Conservation (phyloP, 2,113 vertebrate genomes). For the Tyto alba region DNA sequence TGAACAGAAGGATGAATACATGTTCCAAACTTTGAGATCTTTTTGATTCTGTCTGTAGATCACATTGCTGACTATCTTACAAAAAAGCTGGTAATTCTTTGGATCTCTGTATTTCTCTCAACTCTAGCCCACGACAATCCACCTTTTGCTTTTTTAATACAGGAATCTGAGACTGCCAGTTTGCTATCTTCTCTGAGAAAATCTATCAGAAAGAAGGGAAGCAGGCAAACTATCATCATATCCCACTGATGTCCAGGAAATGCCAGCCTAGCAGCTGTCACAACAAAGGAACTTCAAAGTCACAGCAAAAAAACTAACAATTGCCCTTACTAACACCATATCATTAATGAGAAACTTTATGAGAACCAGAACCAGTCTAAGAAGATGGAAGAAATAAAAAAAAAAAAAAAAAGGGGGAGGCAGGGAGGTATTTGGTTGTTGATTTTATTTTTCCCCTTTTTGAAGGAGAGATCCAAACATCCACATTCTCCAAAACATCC, state of each 20-base stretch:
- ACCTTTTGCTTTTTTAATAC: conserved; percentile 31
- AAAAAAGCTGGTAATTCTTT: conserved; percentile 29
- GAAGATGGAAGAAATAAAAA: background rate
- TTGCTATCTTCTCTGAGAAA: conserved; percentile 47
- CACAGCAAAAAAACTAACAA: conserved; percentile 49
- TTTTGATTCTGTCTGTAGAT: background rate
- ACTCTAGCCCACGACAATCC: background rate
- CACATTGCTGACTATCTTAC: background rate
- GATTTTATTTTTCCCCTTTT: background rate
- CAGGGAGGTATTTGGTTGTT: background rate
- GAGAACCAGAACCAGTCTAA: conserved; percentile 40
- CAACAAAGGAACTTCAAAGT: conserved; percentile 72
- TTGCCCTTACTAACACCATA: conserved; percentile 35
- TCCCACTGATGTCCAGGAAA: conserved; percentile 69
- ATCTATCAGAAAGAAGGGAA: conserved; percentile 62
- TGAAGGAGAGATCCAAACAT: background rate
- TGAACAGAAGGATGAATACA: background rate
- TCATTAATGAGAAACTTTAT: conserved; percentile 58
- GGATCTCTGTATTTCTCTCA: background rate
- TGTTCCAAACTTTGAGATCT: background rate
- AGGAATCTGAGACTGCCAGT: conserved; percentile 29
- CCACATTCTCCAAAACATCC: background rate
- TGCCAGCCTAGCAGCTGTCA: conserved; percentile 73
- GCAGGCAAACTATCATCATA: conserved; percentile 59
- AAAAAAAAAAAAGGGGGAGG: background rate